These are phyloP conservation scores for Ceriagrion tenellum DNA, from an alignment of 2,888 invertebrate genomes.

Conservation along the genomic window DNA sequence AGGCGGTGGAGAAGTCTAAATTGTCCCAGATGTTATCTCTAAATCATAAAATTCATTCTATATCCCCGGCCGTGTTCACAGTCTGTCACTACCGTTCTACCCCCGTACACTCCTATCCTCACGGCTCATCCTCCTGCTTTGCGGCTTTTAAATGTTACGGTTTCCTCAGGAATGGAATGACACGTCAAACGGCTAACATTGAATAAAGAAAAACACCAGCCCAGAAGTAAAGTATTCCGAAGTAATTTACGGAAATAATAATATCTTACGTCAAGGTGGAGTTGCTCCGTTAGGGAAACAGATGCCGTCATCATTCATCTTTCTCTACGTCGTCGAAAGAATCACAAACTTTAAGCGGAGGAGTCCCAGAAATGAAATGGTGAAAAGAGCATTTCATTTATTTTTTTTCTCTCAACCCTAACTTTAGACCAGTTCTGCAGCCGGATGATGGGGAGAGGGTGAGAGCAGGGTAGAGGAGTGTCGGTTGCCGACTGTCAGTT, in stretches of 20 bases:
- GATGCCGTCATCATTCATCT: constrained; percentile 24
- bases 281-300: not conserved
- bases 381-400: not conserved
- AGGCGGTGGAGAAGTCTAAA: not conserved
- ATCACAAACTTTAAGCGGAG: not conserved
- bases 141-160: not conserved
- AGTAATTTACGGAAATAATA: constrained; percentile 22
- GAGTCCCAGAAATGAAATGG: not conserved
- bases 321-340: not conserved
- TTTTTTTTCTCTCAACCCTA: not conserved
- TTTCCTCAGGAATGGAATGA: not conserved
- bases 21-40: constrained; percentile 5
- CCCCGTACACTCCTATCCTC: not conserved
- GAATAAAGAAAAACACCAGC: not conserved
- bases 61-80: not conserved
- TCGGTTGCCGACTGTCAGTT: not conserved
- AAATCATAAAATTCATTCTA: constrained; percentile 8
- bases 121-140: not conserved
- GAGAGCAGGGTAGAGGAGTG: not conserved
- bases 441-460: not conserved
- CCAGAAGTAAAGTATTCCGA: not conserved
- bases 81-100: constrained; percentile 9
- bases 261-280: not conserved
- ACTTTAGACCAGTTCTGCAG: not conserved
- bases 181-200: not conserved